Evolutionary conservation across 1,140 invertebrate genomes (phyloP), one percentile per base, ranked within the genome.

Genomic region (Drosophila sp.): DNA sequence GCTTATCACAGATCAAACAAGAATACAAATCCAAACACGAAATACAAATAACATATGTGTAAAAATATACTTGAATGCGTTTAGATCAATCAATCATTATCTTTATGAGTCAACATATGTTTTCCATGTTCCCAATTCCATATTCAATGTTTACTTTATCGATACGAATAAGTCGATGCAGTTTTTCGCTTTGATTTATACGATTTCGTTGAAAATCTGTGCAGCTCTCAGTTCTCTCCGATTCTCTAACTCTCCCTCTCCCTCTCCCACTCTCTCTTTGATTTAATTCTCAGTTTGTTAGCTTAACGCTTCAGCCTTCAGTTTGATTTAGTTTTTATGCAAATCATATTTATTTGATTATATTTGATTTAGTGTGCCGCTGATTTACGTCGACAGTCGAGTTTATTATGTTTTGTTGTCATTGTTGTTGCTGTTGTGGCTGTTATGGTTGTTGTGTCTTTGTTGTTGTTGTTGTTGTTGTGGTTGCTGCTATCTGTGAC

Each of bases 341-440:
- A 87, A 87, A 87, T 87, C 83, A 89, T 87, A 83, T 89, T 87
- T 89, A 79, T 89, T 87, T 87, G 83, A 86, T 76, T 76, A 78
- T 59, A 56, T 78, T 69, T 87, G 82, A 87, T 87, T 87, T 89
- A 87, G 76, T 76, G 79, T 70, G 45, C 40, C 51, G 45, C 83
- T 87, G 82, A 87, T 87, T 87, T 89, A 87, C 83, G 75, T 45
- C 82, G 82, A 81, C 78, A 87, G 78, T 63, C 25, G 75, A 87
- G 66, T 82, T 86, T 87, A 86, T 86, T 86, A 87, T 87, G 82
- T 64, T 66, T 57, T 66, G 45, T 58, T 64, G 29, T 43, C 36
- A 36, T 16, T 4, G 57, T 63, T 61, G 45, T 46, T 73, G 70
- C 48, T 75, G 65, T 16, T 56, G 43, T n/a, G n/a, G n/a, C n/a